Evolutionary conservation across 1,140 invertebrate genomes (phyloP), one percentile per base, ranked within the genome.

Genomic region (Prorops nasuta): DNA sequence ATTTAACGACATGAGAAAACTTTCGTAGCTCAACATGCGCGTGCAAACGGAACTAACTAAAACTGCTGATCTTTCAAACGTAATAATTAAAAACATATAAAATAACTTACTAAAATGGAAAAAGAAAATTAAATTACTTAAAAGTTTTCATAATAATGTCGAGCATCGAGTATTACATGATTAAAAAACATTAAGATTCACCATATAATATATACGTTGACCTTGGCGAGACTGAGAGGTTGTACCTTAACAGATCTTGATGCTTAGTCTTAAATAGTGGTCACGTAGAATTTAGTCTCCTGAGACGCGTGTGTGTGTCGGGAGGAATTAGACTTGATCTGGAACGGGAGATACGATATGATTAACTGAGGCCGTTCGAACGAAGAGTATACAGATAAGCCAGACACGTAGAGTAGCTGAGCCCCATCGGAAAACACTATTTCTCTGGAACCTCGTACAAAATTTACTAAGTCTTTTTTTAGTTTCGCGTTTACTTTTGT

Each of bases 271-370:
- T n/a, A n/a, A n/a, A n/a, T n/a, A n/a, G n/a, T n/a, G n/a, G n/a
- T n/a, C n/a, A n/a, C n/a, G n/a, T n/a, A n/a, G n/a, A n/a, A n/a
- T n/a, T n/a, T n/a, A n/a, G n/a, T n/a, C n/a, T n/a, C n/a, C n/a
- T n/a, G n/a, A n/a, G n/a, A n/a, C n/a, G n/a, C n/a, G n/a, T n/a
- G n/a, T n/a, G n/a, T n/a, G n/a, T n/a, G n/a, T n/a, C n/a, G n/a
- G n/a, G n/a, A n/a, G 63, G 57, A 50, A 31, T 65, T 66, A 65
- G 56, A 62, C 63, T 66, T 69, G 54, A 65, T 69, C 64, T 73
- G 69, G 48, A 72, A 73, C 72, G 62, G 68, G 67, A 72, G 62
- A 69, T 56, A 67, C 59, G 63, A 70, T 61, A 69, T 69, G 60
- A 60, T 70, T 69, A 71, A 56, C 60, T 47, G 52, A 52, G 9